phyloP scores from a whole-genome alignment of 2,113 vertebrate genomes.

The Coptodon rendalli region DNA sequence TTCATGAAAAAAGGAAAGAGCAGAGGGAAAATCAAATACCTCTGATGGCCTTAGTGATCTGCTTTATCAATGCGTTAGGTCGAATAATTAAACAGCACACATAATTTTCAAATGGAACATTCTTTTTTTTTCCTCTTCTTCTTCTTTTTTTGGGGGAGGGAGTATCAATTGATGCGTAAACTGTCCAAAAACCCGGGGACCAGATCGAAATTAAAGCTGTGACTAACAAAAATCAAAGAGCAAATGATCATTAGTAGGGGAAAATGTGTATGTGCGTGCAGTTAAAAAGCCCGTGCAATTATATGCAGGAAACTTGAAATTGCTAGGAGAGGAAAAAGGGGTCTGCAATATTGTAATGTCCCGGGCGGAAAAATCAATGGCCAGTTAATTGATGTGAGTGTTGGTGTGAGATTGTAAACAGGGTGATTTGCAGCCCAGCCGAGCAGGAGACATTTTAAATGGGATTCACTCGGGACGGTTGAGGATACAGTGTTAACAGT shows the following conservation, averaged over 20 bases:
- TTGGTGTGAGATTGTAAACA: conserved; percentile 84
- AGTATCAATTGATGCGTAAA: background rate
- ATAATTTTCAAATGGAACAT: background rate
- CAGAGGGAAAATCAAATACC: conserved; percentile 51
- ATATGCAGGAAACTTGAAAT: conserved; percentile 45
- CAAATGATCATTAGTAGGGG: conserved; percentile 27
- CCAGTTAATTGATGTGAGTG: conserved; percentile 85
- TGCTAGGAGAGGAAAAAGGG: conserved; percentile 43
- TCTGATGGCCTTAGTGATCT: conserved; percentile 48
- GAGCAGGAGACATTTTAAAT: conserved; percentile 77
- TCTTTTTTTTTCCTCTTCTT: background rate
- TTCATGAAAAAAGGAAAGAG: conserved; percentile 69
- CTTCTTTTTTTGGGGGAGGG: background rate
- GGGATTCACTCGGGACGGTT: conserved; percentile 70
- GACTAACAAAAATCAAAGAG: background rate
- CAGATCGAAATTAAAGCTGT: conserved; percentile 15
- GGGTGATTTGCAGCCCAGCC: conserved; percentile 83
- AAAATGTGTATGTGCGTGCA: background rate
- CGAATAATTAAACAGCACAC: background rate
- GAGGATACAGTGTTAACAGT: conserved; percentile 58
- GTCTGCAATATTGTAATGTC: conserved; percentile 75
- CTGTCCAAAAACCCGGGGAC: background rate
- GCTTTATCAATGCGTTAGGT: background rate
- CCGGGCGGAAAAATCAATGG: conserved; percentile 75
- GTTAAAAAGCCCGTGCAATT: conserved; percentile 25